Evolutionary conservation across 37 sponge, comb jelly and placozoan genomes (phyloP).

Genomic region (Cliona cf. orientalis): DNA sequence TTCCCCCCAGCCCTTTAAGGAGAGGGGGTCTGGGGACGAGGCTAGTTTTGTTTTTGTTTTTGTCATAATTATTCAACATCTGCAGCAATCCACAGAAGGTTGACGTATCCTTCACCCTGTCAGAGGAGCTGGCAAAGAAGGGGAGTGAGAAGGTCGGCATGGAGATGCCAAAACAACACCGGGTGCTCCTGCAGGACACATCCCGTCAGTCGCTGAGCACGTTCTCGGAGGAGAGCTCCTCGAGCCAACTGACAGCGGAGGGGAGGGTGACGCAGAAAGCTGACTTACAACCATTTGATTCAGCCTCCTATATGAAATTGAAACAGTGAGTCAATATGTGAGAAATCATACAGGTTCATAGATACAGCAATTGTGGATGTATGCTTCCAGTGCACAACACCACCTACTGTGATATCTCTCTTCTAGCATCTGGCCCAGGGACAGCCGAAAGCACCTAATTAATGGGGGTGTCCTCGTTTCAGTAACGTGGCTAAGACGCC

Average conservation of each 20-base stretch:
- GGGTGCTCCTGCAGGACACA: conserved; percentile 43
- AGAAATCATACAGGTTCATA: no score
- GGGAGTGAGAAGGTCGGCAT: not conserved
- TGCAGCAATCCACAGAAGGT: conserved; percentile 3
- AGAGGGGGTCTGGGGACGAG: no score
- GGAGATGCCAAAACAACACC: conserved; percentile 62
- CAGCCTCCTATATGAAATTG: conserved; percentile 75
- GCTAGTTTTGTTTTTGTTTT: no score
- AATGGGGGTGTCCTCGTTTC: not conserved
- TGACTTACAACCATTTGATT: conserved; percentile 78
- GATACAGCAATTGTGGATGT: no score
- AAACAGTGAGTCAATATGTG: conserved; percentile 62
- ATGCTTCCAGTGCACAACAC: no score
- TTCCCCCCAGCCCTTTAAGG: no score
- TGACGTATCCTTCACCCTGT: conserved; percentile 36
- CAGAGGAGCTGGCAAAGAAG: conserved; percentile 35
- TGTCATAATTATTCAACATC: no score
- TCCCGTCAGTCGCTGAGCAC: conserved; percentile 53
- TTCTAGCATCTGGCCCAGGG: not conserved
- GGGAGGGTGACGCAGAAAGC: conserved; percentile 87
- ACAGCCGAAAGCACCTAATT: not conserved
- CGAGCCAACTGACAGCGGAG: conserved; percentile 50
- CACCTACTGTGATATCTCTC: no score
- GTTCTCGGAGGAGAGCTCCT: conserved; percentile 63
- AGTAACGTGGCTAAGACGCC: no score